A percentile compares a stretch with the other conserved stretches of the same genome.
Conservation (phyloP, 2,113 vertebrate genomes). For the Synchiropus splendidus region DNA sequence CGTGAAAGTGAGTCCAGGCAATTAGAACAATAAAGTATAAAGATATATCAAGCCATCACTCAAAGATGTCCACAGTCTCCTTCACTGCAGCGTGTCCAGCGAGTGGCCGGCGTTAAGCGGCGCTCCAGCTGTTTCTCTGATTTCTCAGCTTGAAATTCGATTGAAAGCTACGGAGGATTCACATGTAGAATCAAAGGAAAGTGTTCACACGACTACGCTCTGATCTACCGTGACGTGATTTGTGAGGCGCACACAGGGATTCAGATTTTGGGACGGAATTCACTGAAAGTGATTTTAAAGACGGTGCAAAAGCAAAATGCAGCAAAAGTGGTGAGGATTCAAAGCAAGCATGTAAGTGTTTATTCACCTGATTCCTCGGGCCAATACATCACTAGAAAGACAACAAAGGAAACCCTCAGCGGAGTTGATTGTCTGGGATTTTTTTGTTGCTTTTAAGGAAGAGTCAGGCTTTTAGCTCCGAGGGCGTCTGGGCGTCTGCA, state of each 20-base stretch:
- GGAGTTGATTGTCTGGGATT: too few relatives aligned
- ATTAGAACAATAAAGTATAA: background rate
- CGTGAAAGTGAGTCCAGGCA: too few relatives aligned
- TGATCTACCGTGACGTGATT: constrained; percentile 40
- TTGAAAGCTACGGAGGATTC: constrained; percentile 38
- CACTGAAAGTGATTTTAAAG: constrained; percentile 23
- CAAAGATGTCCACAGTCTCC: too few relatives aligned
- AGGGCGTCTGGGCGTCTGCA: too few relatives aligned
- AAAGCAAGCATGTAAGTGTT: too few relatives aligned
- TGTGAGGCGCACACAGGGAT: constrained; percentile 43
- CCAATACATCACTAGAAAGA: too few relatives aligned
- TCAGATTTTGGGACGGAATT: constrained; percentile 30
- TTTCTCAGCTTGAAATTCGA: constrained; percentile 45
- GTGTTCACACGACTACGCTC: constrained; percentile 21
- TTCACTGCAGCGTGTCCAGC: constrained; percentile 8
- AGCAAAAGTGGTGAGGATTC: too few relatives aligned
- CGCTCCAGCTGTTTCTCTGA: constrained; percentile 44
- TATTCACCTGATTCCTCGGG: too few relatives aligned
- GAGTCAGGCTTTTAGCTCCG: too few relatives aligned
- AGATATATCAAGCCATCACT: too few relatives aligned
- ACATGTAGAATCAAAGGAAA: constrained; percentile 43
- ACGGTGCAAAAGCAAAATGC: constrained; percentile 21
- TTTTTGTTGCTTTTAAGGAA: too few relatives aligned
- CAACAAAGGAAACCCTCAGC: too few relatives aligned
- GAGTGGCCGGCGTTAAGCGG: constrained; percentile 23